phyloP scores from a whole-genome alignment of 2,888 invertebrate species.

The Ernsta delagoae region DNA sequence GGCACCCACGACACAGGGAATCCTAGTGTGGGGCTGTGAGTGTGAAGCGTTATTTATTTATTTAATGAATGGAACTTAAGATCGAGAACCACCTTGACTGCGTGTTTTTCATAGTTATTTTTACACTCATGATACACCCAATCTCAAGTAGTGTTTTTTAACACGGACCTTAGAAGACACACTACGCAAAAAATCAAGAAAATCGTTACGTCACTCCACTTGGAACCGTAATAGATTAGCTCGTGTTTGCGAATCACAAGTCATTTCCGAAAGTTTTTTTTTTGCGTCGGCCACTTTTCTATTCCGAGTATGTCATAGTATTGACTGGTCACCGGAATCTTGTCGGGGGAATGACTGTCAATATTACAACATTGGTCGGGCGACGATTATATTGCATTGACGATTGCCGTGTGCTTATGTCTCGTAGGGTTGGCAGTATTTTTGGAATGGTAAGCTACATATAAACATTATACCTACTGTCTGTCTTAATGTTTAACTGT shows the following conservation, averaged over 20 bases:
- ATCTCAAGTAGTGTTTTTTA: too few species aligned
- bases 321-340: neutral
- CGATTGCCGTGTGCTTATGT: neutral
- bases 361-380: constrained; percentile 5
- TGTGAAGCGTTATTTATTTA: too few species aligned
- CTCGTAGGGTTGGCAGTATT: neutral
- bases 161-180: too few species aligned
- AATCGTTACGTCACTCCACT: neutral
- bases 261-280: constrained; percentile 5
- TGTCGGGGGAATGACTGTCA: constrained; percentile 1
- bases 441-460: too few species aligned
- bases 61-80: too few species aligned
- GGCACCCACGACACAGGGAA: too few species aligned
- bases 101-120: too few species aligned
- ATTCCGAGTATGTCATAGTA: neutral
- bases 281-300: neutral
- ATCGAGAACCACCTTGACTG: too few species aligned
- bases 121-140: too few species aligned
- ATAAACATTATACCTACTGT: too few species aligned
- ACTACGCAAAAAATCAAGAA: neutral
- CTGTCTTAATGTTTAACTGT: too few species aligned
- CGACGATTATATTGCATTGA: neutral
- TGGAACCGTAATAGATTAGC: neutral
- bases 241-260: constrained; percentile 1
- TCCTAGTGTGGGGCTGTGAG: too few species aligned